Evolutionary conservation across 2,113 vertebrate species (phyloP), one percentile per base, ranked within the genome.

Genomic region (Oryzias javanicus): DNA sequence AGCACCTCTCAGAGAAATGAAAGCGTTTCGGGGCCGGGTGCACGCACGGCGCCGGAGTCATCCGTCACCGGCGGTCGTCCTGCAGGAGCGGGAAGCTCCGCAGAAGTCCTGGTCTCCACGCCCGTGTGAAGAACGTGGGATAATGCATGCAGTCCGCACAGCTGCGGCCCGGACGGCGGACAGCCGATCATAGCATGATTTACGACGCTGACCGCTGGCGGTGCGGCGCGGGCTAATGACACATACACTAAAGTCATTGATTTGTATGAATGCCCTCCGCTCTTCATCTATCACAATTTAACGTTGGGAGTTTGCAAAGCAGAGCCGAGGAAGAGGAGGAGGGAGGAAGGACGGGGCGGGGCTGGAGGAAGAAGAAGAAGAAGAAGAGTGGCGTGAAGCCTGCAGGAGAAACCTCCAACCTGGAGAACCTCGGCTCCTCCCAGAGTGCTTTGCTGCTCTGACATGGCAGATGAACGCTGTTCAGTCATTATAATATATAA

Each of bases 271-370:
- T 95, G 93, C 93, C 94, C 97, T 97, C 97, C 95, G 92, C 93
- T 96, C 94, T 96, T 95, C 97, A 99, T 98, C 97, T 98, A 98
- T 98, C 97, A 98, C 96, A 98, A 98, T 99, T 98, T 96, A 98
- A 97, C 95, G 95, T 94, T 81, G 94, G 35, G 94, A 93, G 94
- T 98, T 98, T 96, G 96, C 94, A 95, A 96, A 93, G 95, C 94
- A 95, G 94, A 94, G 92, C 92, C 92, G 72, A 56, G 70, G 60
- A 74, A 48, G 70, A 54, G 62, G 67, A 42, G 41, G 72, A 64
- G 49, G 57, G 49, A 49, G 27, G 49, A 10, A 19, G n/a, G 14
- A 22, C 35, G 12, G 19, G 25, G 22, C 47, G 13, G 40, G 40
- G 6, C 52, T 61, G 10, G 18, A 44, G 27, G 49, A 66, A 45